Base-by-base conservation (phyloP, 2,113 vertebrate species). In the Hystrix brachyura region DNA sequence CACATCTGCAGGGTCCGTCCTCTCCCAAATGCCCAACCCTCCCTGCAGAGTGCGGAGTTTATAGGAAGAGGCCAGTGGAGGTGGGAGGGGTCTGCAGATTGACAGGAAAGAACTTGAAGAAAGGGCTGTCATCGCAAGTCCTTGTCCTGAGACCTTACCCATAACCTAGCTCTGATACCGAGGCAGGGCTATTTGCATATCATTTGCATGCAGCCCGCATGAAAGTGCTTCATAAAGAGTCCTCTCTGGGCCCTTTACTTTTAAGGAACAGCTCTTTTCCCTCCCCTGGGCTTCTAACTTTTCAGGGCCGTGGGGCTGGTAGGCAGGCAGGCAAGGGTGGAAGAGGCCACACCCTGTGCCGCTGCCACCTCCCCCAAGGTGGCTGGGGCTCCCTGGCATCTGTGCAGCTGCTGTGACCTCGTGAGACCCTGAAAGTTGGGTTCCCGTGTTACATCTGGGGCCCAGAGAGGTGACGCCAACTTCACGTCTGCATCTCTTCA, bases 1-100 rank as follows among this genome's bases (percentile, higher is more conserved):
- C 32, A 2, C 0, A 0, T 11, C 53, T 48, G 1, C 34, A 9
- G 34, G 43, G 10, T 10, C 14, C 0, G 0, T 0, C 27, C 19
- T 8, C 15, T 86, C 34, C 46, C 29, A 0, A 32, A 13, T 23
- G 32, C 55, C 17, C 46, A 3, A 13, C 0, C 23, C 7, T 46
- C 72, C 76, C 76, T 53, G 1, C 14, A 3, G 29, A 23, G 79
- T 8, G 0, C 2, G 6, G 48, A n/a, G 43, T n/a, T 62, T 4
- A 1, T 0, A 1, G 48, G 23, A 32, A 23, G 48, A 17, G 48
- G 62, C 1, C 1, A 1, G 27, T 53, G 29, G 53, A 9, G 18
- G 55, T 1, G 5, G 32, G 38, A 51, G 59, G 60, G n/a, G 27
- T 5, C 55, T 79, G 46, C 59, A 69, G 51, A 14, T 1, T 17